Conservation (phyloP, 2,888 invertebrate species). For the Xanthia togata region DNA sequence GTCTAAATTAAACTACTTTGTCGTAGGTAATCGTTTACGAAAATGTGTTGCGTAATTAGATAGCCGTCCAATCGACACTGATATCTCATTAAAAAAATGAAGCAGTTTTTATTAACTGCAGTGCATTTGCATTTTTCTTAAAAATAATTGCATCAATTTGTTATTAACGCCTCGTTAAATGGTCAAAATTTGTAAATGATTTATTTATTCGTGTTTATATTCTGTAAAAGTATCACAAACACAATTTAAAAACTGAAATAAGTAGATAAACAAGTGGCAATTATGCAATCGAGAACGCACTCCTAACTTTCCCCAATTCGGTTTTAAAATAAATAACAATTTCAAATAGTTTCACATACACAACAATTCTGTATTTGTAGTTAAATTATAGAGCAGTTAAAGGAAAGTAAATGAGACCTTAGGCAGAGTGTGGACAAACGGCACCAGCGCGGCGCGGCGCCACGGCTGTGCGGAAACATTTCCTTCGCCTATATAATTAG, state of each 20-base stretch:
- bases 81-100: not conserved
- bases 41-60: no score
- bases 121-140: constrained; percentile 11
- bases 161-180: not conserved
- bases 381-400: constrained; percentile 54
- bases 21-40: no score
- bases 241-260: not conserved
- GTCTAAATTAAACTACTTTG: no score
- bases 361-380: constrained; percentile 37
- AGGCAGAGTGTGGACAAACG: constrained; percentile 33
- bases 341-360: constrained; percentile 35
- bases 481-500: constrained; percentile 65
- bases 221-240: not conserved
- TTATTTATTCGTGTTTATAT: not conserved
- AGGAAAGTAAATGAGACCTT: constrained; percentile 65
- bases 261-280: no score
- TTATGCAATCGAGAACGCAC: not conserved
- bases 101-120: not conserved
- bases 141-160: constrained; percentile 21
- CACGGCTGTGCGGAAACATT: constrained; percentile 55
- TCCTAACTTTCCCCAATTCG: constrained; percentile 21
- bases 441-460: constrained; percentile 47
- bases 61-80: not conserved
- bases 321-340: constrained; percentile 40
- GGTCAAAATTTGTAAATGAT: not conserved